phyloP scores from a whole-genome alignment of 2,797 vertebrate species.

The Sebastes taczanowskii region DNA sequence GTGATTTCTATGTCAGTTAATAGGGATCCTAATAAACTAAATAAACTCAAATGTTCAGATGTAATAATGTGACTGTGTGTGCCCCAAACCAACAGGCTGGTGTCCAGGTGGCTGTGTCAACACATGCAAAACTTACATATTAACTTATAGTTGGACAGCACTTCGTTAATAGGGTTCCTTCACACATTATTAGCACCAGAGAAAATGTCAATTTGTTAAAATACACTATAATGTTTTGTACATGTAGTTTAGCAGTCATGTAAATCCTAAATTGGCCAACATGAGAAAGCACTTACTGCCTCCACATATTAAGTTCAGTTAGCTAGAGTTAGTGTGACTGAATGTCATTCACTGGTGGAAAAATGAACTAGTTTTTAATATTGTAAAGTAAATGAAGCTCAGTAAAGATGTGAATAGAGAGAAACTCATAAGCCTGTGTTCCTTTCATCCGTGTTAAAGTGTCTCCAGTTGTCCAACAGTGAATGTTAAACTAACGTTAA shows the following conservation, averaged over 20 bases:
- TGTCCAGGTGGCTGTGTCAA: constrained; percentile 5
- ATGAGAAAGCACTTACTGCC: background rate
- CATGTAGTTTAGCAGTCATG: background rate
- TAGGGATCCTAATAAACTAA: no score
- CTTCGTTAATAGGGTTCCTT: background rate
- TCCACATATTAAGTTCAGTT: background rate
- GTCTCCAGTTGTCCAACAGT: background rate
- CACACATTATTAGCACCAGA: background rate
- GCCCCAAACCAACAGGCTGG: background rate
- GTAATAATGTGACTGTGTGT: background rate
- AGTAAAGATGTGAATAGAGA: background rate
- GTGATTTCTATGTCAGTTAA: no score
- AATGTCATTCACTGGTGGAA: background rate
- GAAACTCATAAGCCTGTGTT: background rate
- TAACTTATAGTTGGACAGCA: background rate
- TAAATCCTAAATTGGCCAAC: background rate
- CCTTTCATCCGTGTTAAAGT: background rate
- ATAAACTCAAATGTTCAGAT: background rate
- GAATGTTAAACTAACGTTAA: background rate
- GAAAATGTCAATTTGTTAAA: background rate
- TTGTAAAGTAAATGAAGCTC: background rate
- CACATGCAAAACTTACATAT: constrained; percentile 1
- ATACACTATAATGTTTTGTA: background rate
- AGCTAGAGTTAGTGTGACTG: background rate
- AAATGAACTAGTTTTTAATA: background rate